Evolutionary conservation across 2,888 invertebrate species (phyloP).

Genomic region (Ceriagrion tenellum): DNA sequence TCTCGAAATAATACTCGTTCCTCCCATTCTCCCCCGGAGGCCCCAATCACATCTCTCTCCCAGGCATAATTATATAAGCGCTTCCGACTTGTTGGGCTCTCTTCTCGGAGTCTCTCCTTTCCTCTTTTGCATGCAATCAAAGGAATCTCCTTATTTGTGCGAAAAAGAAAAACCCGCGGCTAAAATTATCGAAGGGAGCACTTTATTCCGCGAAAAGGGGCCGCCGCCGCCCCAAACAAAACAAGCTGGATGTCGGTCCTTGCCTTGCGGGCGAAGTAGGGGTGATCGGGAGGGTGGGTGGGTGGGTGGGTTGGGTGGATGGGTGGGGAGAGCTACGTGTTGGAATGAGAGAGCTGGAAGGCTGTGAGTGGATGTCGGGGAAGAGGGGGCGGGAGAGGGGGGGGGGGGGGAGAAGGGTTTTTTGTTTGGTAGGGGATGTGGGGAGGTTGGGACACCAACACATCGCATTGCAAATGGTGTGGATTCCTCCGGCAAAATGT

Average conservation of each 20-base stretch:
- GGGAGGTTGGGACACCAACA: no score
- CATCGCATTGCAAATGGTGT: no score
- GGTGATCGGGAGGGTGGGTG: not conserved
- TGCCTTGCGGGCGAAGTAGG: not conserved
- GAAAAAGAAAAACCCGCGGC: not conserved
- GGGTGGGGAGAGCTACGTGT: not conserved
- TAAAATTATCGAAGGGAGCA: not conserved
- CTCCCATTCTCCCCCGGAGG: not conserved
- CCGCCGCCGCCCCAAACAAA: not conserved
- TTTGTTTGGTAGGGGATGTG: not conserved
- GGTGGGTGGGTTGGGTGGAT: not conserved
- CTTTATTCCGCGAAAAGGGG: conserved; percentile 3
- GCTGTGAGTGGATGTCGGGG: not conserved
- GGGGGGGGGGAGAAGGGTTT: not conserved
- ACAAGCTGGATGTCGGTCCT: not conserved
- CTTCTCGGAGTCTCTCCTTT: not conserved
- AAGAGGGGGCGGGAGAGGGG: not conserved
- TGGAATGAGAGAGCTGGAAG: not conserved
- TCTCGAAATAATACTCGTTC: not conserved
- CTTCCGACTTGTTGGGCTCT: conserved; percentile 1
- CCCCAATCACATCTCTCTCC: not conserved
- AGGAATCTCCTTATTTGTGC: not conserved
- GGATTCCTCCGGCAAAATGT: not conserved
- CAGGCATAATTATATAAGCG: not conserved
- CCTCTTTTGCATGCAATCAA: not conserved